Conservation (phyloP, 2,797 vertebrate species). For the Acrossocheilus wenchowensis region DNA sequence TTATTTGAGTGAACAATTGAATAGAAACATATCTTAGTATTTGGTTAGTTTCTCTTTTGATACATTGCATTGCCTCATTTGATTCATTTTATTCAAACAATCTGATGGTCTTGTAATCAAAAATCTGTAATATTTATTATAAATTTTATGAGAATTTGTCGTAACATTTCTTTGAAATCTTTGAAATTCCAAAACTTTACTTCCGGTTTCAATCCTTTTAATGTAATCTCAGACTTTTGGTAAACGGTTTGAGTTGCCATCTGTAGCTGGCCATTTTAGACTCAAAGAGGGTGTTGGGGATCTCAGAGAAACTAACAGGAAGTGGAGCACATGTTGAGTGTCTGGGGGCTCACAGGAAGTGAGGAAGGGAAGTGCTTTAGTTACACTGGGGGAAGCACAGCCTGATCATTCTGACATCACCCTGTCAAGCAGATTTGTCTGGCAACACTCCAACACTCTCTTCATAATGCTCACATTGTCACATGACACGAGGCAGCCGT, state of each 20-base stretch:
- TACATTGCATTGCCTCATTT: no score
- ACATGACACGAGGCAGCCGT: neutral
- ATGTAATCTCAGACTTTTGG: neutral
- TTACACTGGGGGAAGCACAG: slow-evolving; percentile 60
- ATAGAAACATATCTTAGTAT: neutral
- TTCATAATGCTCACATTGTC: slow-evolving; percentile 30
- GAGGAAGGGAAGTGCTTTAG: slow-evolving; percentile 73
- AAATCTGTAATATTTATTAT: no score
- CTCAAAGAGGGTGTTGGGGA: neutral
- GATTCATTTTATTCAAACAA: neutral
- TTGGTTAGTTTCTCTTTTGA: neutral
- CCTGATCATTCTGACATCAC: slow-evolving; percentile 57
- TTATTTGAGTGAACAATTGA: neutral
- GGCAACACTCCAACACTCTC: slow-evolving; percentile 18
- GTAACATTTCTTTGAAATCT: no score
- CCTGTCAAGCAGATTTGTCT: slow-evolving; percentile 54
- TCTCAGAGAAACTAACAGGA: slow-evolving; percentile 68
- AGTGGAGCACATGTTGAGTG: slow-evolving; percentile 68
- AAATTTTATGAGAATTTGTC: no score
- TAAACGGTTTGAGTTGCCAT: neutral
- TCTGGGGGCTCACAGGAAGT: slow-evolving; percentile 75
- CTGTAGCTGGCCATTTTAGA: slow-evolving; percentile 8
- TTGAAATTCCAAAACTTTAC: neutral
- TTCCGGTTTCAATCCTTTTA: neutral
- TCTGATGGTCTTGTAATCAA: neutral